Conservation (phyloP, 2,113 vertebrate species). For the Bubo bubo region DNA sequence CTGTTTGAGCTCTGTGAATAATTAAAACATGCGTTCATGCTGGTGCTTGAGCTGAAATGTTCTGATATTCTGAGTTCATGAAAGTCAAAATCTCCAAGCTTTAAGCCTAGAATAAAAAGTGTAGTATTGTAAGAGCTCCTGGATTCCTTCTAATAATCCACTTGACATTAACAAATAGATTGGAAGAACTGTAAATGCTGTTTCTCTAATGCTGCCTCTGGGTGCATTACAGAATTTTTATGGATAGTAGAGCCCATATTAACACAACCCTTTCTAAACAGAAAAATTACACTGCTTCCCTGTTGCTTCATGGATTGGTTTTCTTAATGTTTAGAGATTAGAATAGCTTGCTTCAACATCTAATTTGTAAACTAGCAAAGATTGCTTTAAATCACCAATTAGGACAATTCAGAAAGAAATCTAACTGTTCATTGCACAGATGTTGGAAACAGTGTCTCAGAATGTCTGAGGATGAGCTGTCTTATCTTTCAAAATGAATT, state of each 20-base stretch:
- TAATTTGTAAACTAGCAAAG: not conserved
- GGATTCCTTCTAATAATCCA: slow-evolving; percentile 9
- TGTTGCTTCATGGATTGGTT: not conserved
- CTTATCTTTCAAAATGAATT: not conserved
- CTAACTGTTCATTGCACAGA: not conserved
- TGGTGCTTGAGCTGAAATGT: not conserved
- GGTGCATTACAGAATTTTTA: not conserved
- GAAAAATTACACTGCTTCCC: not conserved
- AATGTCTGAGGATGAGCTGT: not conserved
- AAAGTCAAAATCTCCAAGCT: not conserved
- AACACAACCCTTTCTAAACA: not conserved
- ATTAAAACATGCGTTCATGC: not conserved
- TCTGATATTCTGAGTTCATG: not conserved
- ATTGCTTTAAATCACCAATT: not conserved
- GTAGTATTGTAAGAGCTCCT: not conserved
- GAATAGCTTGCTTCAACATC: not conserved
- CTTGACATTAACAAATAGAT: not conserved
- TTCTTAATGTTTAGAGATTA: slow-evolving; percentile 15
- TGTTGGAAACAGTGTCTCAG: not conserved
- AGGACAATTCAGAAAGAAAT: not conserved
- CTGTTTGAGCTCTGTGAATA: not conserved
- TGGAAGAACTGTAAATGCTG: not conserved
- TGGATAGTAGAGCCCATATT: not conserved
- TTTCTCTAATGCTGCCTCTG: not conserved
- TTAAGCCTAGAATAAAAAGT: not conserved